These are phyloP conservation scores for Baryphthengus martii DNA, from an alignment of 2,113 vertebrate species.

Conservation along the genomic window DNA sequence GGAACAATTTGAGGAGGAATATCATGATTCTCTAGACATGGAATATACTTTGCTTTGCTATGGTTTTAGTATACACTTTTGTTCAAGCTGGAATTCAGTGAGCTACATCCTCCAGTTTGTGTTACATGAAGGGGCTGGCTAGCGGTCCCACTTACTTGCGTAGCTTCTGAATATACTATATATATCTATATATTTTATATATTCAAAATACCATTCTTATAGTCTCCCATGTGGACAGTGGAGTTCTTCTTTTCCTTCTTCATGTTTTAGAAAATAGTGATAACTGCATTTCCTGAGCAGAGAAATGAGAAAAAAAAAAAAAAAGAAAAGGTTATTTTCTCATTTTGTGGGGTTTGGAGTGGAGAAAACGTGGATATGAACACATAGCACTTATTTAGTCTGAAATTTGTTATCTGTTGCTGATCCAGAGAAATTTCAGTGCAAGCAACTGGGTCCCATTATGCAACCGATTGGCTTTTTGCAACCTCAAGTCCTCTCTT, in stretches of 20 bases:
- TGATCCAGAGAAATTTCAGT: neutral
- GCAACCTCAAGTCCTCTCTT: neutral
- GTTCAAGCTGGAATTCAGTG: neutral
- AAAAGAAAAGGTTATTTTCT: neutral
- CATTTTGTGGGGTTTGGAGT: neutral
- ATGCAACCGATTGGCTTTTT: neutral
- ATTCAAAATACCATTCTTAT: neutral
- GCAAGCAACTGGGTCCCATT: neutral
- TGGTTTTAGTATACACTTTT: neutral
- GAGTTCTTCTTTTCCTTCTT: neutral
- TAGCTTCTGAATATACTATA: neutral
- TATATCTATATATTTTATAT: too few relatives aligned
- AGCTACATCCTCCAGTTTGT: neutral
- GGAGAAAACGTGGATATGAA: neutral
- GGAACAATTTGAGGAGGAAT: neutral
- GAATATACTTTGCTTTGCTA: neutral
- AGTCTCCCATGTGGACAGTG: neutral
- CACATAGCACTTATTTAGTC: neutral
- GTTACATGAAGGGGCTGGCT: neutral
- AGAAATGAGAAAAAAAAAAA: too few relatives aligned
- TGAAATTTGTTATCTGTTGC: neutral
- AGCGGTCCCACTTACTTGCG: neutral
- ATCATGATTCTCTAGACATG: neutral
- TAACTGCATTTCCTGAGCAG: neutral
- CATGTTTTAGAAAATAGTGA: neutral